Evolutionary conservation across 2,113 vertebrate species (phyloP).

Genomic region (Gopherus flavomarginatus): DNA sequence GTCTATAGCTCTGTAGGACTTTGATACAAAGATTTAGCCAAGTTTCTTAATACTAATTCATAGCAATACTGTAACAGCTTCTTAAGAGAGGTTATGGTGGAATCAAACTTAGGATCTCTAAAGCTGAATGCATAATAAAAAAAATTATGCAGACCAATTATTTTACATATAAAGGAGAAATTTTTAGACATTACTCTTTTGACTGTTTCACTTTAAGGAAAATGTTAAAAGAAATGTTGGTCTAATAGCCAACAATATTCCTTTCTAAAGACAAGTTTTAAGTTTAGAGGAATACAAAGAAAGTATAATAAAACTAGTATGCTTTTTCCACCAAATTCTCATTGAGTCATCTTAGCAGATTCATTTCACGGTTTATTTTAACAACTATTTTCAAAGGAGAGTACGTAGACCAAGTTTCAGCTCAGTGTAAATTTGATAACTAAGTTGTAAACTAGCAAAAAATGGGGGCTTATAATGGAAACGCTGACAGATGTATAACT

Average conservation of each 20-base stretch:
- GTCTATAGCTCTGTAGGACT: rapidly evolving
- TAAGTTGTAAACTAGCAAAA: constrained; percentile 19
- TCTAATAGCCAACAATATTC: background rate
- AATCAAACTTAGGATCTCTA: background rate
- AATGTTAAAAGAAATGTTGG: rapidly evolving
- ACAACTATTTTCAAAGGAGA: background rate
- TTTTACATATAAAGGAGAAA: background rate
- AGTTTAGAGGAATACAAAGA: background rate
- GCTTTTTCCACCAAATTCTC: background rate
- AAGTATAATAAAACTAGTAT: background rate
- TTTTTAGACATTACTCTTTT: background rate
- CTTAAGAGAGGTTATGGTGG: background rate
- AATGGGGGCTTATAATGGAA: constrained; percentile 37
- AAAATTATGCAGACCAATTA: background rate
- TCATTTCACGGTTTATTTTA: background rate
- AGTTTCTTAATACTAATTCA: rapidly evolving
- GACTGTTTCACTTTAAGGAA: background rate
- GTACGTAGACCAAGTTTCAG: background rate
- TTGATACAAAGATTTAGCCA: background rate
- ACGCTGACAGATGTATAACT: constrained; percentile 49
- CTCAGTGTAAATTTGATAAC: background rate
- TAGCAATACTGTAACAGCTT: background rate
- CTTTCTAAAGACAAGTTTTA: background rate
- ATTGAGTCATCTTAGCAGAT: background rate
- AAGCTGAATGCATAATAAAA: background rate